Conservation (phyloP, 2,797 vertebrate genomes). For the Acropternis orthonyx region DNA sequence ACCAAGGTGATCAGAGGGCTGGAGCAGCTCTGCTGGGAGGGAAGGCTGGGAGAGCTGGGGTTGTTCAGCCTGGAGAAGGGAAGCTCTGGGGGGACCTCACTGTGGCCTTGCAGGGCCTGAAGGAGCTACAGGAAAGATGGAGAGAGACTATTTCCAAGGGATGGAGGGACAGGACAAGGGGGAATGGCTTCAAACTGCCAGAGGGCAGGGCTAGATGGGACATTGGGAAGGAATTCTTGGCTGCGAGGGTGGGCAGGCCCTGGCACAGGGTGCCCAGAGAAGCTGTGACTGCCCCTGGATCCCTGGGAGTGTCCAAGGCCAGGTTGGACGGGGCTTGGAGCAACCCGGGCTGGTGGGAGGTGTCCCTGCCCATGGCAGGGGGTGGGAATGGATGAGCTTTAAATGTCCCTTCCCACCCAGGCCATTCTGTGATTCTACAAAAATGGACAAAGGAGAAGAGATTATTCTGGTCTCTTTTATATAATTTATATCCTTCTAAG, state of each 20-base stretch:
- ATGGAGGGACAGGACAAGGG: not conserved
- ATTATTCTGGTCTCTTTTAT: not conserved
- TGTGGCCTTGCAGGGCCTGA: not conserved
- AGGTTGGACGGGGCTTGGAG: not conserved
- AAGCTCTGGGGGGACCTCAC: not conserved
- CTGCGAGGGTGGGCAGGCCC: fast-evolving
- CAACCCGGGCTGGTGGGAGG: not conserved
- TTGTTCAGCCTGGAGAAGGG: not conserved
- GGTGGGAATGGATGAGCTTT: fast-evolving
- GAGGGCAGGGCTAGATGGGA: not conserved
- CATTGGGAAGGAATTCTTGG: fast-evolving
- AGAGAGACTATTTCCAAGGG: not conserved
- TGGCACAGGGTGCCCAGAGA: fast-evolving
- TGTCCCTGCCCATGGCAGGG: not conserved
- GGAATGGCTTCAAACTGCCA: not conserved
- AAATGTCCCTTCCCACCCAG: not conserved
- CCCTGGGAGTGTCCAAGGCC: not conserved
- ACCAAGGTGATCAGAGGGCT: not conserved
- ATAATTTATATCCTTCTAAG: not conserved
- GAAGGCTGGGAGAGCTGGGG: not conserved
- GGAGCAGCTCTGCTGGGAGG: not conserved
- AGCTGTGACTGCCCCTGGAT: not conserved
- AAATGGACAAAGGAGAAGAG: not conserved
- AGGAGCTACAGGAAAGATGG: not conserved
- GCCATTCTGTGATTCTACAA: not conserved